These are phyloP conservation scores for Cyprinella venusta DNA, from an alignment of 2,797 vertebrate species.

Conservation along the genomic window DNA sequence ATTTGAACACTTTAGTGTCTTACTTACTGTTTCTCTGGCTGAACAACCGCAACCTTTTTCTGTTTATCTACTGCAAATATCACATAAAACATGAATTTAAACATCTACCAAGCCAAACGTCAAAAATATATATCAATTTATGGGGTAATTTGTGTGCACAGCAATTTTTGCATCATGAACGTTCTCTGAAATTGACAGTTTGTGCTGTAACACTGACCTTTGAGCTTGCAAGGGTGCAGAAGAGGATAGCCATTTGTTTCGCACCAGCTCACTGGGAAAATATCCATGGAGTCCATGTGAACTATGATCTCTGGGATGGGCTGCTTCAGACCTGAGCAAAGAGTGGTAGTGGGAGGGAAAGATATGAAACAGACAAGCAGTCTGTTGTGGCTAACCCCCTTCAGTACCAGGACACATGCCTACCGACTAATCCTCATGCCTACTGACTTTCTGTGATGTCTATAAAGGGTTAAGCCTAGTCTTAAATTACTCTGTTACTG, in stretches of 20 bases:
- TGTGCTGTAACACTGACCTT: slow-evolving; percentile 76
- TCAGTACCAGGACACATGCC: too few relatives aligned
- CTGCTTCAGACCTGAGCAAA: slow-evolving; percentile 85
- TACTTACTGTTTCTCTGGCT: slow-evolving; percentile 97
- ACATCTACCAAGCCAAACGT: background rate
- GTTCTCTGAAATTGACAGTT: background rate
- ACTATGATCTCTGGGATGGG: slow-evolving; percentile 90
- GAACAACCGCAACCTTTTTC: slow-evolving; percentile 92
- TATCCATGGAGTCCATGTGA: slow-evolving; percentile 93
- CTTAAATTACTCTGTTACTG: slow-evolving; percentile 7
- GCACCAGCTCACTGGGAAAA: slow-evolving; percentile 98
- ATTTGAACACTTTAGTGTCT: background rate
- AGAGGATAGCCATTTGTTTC: slow-evolving; percentile 96
- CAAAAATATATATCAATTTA: background rate
- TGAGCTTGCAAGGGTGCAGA: slow-evolving; percentile 86
- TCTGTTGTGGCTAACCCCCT: too few relatives aligned
- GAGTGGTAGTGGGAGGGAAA: background rate
- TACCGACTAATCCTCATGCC: background rate
- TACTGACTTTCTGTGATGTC: slow-evolving; percentile 10
- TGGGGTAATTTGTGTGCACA: background rate
- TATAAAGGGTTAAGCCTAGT: slow-evolving; percentile 11
- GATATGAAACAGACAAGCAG: background rate
- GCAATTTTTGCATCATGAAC: background rate
- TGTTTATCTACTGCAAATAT: slow-evolving; percentile 86
- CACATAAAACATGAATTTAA: background rate